phyloP scores from a whole-genome alignment of 2,888 invertebrate species.

The Cheilosia soror region DNA sequence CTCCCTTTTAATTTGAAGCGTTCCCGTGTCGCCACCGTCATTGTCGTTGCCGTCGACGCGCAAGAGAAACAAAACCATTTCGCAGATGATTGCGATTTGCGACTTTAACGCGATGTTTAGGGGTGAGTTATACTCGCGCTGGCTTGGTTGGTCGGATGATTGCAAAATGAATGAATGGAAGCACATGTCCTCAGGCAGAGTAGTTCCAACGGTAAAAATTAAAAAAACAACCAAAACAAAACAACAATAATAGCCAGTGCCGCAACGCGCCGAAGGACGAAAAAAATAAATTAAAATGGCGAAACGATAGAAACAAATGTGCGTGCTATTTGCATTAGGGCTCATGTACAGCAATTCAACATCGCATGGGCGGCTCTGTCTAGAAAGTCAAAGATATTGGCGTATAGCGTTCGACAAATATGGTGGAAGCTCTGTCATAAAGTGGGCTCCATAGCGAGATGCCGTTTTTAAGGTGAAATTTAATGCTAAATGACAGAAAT shows the following conservation, averaged over 20 bases:
- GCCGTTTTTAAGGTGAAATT: too few species aligned
- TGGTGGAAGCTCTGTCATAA: too few species aligned
- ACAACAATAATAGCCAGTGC: slow-evolving; percentile 45
- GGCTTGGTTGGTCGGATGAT: slow-evolving; percentile 61
- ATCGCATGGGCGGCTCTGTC: neutral
- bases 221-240: slow-evolving; percentile 49
- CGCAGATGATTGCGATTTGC: slow-evolving; percentile 75
- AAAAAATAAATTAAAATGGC: slow-evolving; percentile 74
- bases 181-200: slow-evolving; percentile 69
- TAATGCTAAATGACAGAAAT: too few species aligned
- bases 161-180: slow-evolving; percentile 73
- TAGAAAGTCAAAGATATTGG: neutral
- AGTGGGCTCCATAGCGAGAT: too few species aligned
- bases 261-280: slow-evolving; percentile 62
- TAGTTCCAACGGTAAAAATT: slow-evolving; percentile 70
- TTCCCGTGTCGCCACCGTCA: slow-evolving; percentile 75
- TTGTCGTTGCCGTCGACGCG: slow-evolving; percentile 55
- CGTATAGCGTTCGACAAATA: neutral
- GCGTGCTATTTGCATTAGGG: slow-evolving; percentile 70
- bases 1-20: slow-evolving; percentile 73
- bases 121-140: slow-evolving; percentile 67
- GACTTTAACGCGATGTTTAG: slow-evolving; percentile 71
- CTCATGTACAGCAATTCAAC: slow-evolving; percentile 39
- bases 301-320: slow-evolving; percentile 72
- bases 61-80: slow-evolving; percentile 73